Conservation (phyloP, 2,797 vertebrate genomes). For the Luscinia megarhynchos region DNA sequence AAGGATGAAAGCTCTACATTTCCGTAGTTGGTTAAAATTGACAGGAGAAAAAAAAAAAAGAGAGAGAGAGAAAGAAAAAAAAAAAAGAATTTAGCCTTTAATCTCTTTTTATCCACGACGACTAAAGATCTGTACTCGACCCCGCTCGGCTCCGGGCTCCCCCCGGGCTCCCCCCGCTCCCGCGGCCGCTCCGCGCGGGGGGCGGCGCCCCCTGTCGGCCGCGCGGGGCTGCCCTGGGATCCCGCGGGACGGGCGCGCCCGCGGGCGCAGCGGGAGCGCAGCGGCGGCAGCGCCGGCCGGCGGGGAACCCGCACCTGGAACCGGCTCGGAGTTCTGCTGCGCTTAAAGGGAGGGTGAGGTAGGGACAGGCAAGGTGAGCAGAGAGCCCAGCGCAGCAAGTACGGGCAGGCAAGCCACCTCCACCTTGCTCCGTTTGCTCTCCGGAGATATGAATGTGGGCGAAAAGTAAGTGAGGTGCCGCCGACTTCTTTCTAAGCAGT, state of each 20-base stretch:
- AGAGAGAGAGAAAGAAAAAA: not conserved
- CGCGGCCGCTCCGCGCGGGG: constrained; percentile 37
- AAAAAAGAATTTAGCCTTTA: constrained; percentile 76
- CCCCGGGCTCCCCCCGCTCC: not conserved
- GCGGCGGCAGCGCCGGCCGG: not conserved
- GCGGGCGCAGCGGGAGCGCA: not conserved
- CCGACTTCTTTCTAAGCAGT: not conserved
- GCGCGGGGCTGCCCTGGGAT: not conserved
- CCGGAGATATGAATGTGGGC: too few relatives aligned
- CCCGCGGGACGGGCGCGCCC: not conserved
- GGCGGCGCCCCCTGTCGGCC: constrained; percentile 77
- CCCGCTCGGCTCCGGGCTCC: constrained; percentile 40
- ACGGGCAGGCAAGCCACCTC: not conserved
- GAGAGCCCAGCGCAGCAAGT: not conserved
- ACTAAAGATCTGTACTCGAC: constrained; percentile 79
- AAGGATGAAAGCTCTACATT: constrained; percentile 76
- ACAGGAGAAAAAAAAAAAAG: not conserved
- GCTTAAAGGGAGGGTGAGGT: not conserved
- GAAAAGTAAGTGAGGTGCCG: not conserved
- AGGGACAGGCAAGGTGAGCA: not conserved
- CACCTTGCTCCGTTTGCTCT: not conserved
- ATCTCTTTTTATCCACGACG: constrained; percentile 78
- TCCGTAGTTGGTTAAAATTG: constrained; percentile 78
- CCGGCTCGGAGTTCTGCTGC: not conserved
- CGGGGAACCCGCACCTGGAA: not conserved